Evolutionary conservation across 2,113 vertebrate species (phyloP), one percentile per base, ranked within the genome.

Genomic region (Ramphastos sulfuratus): DNA sequence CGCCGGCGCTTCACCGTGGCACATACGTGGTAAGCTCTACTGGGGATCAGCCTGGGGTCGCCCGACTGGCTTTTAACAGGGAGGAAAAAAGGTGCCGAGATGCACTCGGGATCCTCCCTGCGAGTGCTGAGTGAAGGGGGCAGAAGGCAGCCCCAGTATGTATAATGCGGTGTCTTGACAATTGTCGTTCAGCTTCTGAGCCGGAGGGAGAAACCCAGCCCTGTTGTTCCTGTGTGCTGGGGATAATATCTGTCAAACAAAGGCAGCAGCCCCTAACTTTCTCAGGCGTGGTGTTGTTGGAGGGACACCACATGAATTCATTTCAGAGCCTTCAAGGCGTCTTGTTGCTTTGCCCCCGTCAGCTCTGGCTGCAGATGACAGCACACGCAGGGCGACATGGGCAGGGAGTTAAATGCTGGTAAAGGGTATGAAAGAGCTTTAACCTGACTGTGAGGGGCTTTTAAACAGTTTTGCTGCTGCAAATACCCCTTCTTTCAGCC

Each of bases 1-100:
- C 98, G 99, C 48, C 98, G 99, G 2, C 98, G 99, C 89, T 99
- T 99, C 97, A 99, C 99, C 3, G 99, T 99, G 89, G 99, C 99
- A 37, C 99, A 99, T 96, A 99, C 99, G 39, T 99, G 99, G 99
- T 99, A 99, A 99, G 98, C 60, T 4, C 35, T 21, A 73, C 77
- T 33, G 58, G 75, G 71, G 20, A 12, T 19, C 30, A 14, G 70
- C 3, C 6, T 0, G 9, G 91, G 25, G 63, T 71, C 46, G 12
- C 67, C 11, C 16, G 33, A 5, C 4, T 6, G 89, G 15, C 35
- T 85, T 27, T 59, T 56, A 10, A 7, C 54, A 28, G 27, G 0
- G 58, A 54, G 52, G 55, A 23, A 19, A n/a, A 85, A 79, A 61
- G 3, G 48, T 37, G 46, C 44, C 25, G 56, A 77, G 65, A 63